Evolutionary conservation across 2,888 invertebrate genomes (phyloP), one percentile per base, ranked within the genome.

Genomic region (Camptogramma bilineatum): DNA sequence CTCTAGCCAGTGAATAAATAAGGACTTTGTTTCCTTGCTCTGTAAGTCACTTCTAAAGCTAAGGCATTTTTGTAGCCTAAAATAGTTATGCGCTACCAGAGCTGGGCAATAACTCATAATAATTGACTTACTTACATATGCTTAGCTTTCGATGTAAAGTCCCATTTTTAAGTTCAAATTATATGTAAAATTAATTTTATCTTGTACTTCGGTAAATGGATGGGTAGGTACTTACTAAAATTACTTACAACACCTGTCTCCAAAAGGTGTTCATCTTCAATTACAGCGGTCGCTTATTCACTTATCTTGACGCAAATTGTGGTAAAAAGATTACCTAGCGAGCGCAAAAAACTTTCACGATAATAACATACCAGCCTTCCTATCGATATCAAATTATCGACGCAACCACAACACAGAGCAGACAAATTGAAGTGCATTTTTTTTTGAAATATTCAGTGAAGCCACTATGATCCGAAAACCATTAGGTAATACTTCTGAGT

Each of bases 281-380:
- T 67, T 69, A 64, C 71, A 68, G 54, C 65, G 31, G 55, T 64
- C 66, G 58, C 61, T 51, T 52, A 62, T 55, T 55, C 54, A 55
- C 54, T 52, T 52, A 52, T 34, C 13, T 52, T 34, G 52, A 17
- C 10, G 34, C 9, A 44, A 54, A 44, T 54, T 39, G 47, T 50
- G 16, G 39, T 39, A 17, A 55, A 57, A 50, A 57, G 54, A 51
- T 44, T 44, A 17, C 53, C 8, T 53, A 24, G n/a, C n/a, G 13
- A 16, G n/a, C 53, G 16, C 21, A 53, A 52, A 52, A 52, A 19
- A 39, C 31, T 17, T 19, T 50, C 50, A 44, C 17, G 39, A 39
- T 52, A 52, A 53, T 53, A 17, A 51, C 28, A 31, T 51, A 19
- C 7, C 28, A 16, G 10, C 10, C 48, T 10, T 34, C 10, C 16